Evolutionary conservation across 23 tunicate genomes (phyloP).

Genomic region (Styela plicata): DNA sequence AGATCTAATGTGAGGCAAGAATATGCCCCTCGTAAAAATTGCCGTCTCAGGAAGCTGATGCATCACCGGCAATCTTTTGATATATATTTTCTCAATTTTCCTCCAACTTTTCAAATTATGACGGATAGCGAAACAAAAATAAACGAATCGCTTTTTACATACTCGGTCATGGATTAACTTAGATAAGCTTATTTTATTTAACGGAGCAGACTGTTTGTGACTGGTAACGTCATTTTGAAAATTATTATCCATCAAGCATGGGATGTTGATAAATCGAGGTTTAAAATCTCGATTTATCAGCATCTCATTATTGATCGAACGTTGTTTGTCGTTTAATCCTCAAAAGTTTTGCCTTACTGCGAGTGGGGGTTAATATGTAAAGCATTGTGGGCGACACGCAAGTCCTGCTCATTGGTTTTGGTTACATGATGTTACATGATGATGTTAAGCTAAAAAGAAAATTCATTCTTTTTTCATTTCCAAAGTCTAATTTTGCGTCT

Average conservation of each 20-base stretch:
- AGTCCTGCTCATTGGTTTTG: too few relatives aligned
- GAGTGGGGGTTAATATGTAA: background rate
- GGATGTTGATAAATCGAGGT: background rate
- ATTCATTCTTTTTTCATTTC: too few relatives aligned
- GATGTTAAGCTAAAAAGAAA: too few relatives aligned
- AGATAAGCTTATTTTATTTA: too few relatives aligned
- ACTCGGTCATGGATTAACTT: too few relatives aligned
- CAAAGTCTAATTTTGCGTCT: too few relatives aligned
- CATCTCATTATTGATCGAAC: background rate
- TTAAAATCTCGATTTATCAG: background rate
- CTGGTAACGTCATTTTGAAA: background rate
- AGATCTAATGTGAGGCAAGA: too few relatives aligned
- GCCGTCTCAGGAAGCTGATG: background rate
- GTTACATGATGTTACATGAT: too few relatives aligned
- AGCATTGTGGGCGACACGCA: background rate
- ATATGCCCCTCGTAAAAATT: too few relatives aligned
- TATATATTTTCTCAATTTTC: too few relatives aligned
- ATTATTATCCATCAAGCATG: background rate
- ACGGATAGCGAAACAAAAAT: background rate
- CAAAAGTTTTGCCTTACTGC: too few relatives aligned
- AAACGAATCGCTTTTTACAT: background rate
- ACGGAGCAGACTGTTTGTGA: background rate
- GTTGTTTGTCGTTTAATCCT: too few relatives aligned
- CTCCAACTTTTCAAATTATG: background rate
- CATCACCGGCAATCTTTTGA: background rate